Base-by-base conservation (phyloP, 2,113 vertebrate genomes). In the Tragelaphus strepsiceros region DNA sequence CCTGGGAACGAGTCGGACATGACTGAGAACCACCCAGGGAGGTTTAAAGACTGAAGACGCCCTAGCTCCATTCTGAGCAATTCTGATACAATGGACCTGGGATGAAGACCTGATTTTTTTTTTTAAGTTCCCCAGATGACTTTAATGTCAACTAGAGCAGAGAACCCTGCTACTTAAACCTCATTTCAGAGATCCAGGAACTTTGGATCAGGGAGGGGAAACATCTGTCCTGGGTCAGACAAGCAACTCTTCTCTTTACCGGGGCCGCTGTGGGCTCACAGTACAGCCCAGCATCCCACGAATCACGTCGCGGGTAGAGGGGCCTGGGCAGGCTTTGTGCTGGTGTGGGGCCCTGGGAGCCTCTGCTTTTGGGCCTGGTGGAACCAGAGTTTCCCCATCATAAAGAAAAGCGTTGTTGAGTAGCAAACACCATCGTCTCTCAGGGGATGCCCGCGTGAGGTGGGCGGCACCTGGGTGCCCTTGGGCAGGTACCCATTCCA, bases 201-300 rank as follows among this genome's bases (percentile, higher is more conserved):
- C n/a, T 82, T 61, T 11, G 39, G 26, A 19, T 82, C 35, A 28
- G 53, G 56, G 30, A 77, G 30, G 5, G 9, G 3, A 10, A 54
- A n/a, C 35, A 46, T 46, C 35, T 26, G 51, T 17, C 43, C 59
- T 6, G 39, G 54, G 46, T 54, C 46, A 43, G 26, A 14, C 35
- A 30, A 22, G 51, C 15, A 28, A 1, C 54, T 17, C 0, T 0
- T n/a, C 46, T 51, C 89, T 88, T 28, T 24, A 13, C 0, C 7
- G 7, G 54, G 8, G 9, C 30, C 2, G 0, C 86, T 11, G 1
- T 54, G 61, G 61, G 51, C 32, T 82, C 56, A 21, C 8, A 0
- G 9, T 3, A 3, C 10, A 3, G 24, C 2, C 15, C 32, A 3
- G n/a, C 5, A 64, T 24, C 58, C 30, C 1, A 19, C 15, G 49